Conservation (phyloP, 2,888 invertebrate species). For the Rhimphoctona megacephalus region DNA sequence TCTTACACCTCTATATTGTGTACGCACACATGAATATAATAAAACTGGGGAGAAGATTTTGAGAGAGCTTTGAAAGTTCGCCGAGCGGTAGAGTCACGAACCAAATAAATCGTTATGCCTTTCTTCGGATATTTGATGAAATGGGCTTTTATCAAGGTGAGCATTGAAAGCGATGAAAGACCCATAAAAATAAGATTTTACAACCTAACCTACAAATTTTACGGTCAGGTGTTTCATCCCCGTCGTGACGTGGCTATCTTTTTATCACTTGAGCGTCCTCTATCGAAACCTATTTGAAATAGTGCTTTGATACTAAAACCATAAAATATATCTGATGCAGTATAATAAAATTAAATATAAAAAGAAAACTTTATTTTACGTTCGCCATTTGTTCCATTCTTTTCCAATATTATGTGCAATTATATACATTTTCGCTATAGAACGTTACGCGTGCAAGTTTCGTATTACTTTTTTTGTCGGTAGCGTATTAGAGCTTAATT, state of each 20-base stretch:
- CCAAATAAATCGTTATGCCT: slow-evolving; percentile 7
- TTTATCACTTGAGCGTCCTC: neutral
- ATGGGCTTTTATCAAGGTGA: slow-evolving; percentile 1
- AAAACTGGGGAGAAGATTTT: slow-evolving; percentile 2
- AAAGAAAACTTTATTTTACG: neutral
- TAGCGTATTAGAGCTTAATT: neutral
- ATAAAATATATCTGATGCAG: neutral
- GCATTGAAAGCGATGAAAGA: neutral
- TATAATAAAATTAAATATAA: neutral
- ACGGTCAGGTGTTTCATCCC: slow-evolving; percentile 31
- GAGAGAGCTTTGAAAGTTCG: slow-evolving; percentile 11
- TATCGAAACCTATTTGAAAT: neutral
- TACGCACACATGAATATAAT: neutral
- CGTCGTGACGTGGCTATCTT: neutral
- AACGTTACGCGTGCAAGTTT: neutral
- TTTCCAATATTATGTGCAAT: neutral
- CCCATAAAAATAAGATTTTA: neutral
- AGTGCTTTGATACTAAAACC: neutral
- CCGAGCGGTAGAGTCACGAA: neutral
- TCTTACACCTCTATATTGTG: slow-evolving; percentile 12
- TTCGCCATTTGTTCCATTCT: neutral
- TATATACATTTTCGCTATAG: neutral
- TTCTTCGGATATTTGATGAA: slow-evolving; percentile 2
- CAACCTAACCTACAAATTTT: slow-evolving; percentile 43
- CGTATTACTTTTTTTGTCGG: neutral